These are phyloP conservation scores for Enteromius paludinosus DNA, from an alignment of 2,797 vertebrate species.

Conservation along the genomic window DNA sequence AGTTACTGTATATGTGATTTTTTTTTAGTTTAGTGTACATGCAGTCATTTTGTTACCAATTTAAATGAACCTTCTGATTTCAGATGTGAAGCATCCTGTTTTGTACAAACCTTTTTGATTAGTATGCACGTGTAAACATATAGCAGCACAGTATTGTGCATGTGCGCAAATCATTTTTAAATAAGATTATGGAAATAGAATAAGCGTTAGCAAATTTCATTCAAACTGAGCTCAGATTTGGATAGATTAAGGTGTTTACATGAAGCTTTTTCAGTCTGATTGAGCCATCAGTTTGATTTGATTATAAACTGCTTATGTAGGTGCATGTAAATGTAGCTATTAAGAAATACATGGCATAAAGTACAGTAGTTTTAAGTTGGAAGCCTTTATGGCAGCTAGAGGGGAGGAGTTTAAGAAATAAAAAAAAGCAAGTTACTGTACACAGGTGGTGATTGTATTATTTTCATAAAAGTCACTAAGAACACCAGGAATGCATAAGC, in stretches of 20 bases:
- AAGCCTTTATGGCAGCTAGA: too few relatives aligned
- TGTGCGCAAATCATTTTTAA: neutral
- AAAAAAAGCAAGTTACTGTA: too few relatives aligned
- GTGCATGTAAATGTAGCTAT: neutral
- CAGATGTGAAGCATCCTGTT: neutral
- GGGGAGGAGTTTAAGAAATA: neutral
- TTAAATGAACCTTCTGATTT: neutral
- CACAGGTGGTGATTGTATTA: neutral
- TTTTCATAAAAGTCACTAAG: neutral
- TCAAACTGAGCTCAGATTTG: neutral
- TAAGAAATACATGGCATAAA: neutral
- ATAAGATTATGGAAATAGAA: neutral
- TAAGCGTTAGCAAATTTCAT: neutral
- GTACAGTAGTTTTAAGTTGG: neutral
- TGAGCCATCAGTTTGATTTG: neutral
- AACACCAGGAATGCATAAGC: neutral
- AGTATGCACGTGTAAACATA: neutral
- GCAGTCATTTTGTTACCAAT: too few relatives aligned
- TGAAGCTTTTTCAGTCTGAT: neutral
- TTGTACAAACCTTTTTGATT: neutral
- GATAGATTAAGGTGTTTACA: too few relatives aligned
- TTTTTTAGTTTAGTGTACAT: accelerated
- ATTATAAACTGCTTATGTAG: neutral
- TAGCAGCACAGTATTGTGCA: neutral
- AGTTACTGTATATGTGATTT: accelerated